Conservation (phyloP, 2,113 vertebrate genomes). For the Eira barbara region DNA sequence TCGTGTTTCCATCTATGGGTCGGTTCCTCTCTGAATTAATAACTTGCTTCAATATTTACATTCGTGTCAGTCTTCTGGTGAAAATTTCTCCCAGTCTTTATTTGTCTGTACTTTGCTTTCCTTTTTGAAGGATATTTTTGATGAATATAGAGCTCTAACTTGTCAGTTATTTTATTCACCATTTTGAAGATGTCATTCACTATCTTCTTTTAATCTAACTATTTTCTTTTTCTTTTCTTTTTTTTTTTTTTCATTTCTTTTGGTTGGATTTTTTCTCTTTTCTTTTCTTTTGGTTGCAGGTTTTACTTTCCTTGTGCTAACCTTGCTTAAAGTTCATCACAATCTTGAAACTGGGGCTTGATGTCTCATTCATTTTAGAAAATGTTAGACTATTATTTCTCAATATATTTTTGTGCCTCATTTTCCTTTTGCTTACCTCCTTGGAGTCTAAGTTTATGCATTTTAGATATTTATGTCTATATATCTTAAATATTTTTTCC, state of each 20-base stretch:
- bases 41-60: not conserved
- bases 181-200: not conserved
- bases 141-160: not conserved
- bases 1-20: slow-evolving; percentile 28
- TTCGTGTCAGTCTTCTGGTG: slow-evolving; percentile 5
- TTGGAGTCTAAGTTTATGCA: not conserved
- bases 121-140: not conserved
- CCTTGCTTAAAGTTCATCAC: not conserved
- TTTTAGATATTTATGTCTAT: not conserved
- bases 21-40: not conserved
- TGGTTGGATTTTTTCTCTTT: not conserved
- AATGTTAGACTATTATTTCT: not conserved
- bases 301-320: not conserved
- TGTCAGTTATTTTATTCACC: not conserved
- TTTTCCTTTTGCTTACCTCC: not conserved
- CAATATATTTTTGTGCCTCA: not conserved
- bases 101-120: not conserved
- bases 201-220: not conserved
- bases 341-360: not conserved
- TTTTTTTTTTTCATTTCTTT: not conserved
- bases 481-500: not conserved
- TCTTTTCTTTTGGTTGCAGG: not conserved
- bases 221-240: not conserved
- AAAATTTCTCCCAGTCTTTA: not conserved
- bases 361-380: not conserved